Base-by-base conservation (phyloP, 2,113 vertebrate genomes). In the Cynopterus brachyotis region DNA sequence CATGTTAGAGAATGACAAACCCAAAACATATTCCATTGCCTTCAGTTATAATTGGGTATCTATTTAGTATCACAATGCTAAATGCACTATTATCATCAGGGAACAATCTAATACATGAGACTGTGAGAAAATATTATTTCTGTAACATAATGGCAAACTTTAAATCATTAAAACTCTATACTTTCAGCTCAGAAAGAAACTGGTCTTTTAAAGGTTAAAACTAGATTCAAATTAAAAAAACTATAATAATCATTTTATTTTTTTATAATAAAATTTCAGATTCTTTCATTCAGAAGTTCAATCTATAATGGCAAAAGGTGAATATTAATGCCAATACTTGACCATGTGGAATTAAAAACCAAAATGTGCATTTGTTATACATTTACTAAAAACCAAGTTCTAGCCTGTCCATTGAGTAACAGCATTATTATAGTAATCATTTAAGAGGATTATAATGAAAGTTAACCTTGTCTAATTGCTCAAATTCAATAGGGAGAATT, bases 201-300 rank as follows among this genome's bases (percentile, higher is more conserved):
- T 67, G 17, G 59, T 67, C 35, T 78, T 60, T 93, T 73, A 59
- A 45, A 94, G 15, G 35, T 87, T 85, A 92, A 92, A 82, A 60
- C 13, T 35, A 9, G 8, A 59, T 32, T 59, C 8, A 50, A 50
- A 50, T 50, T 1, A 47, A 55, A 90, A 83, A 28, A 78, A 70
- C 9, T 72, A 0, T n/a, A 81, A 50, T 1, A 93, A 60, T 12
- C 9, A 89, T n/a, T 81, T 86, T 4, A 75, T 76, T 84, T 94
- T 87, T 59, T 22, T 88, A n/a, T 62, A 35, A 96, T 66, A 91
- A 88, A 92, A 83, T 69, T 69, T 83, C 47, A 82, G 75, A 83
- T 78, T 60, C 67, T 66, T 94, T 4, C 0, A 86, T 53, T 84
- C 5, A 78, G 42, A 93, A 93, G 55, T 85, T 96, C 37, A 95